Evolutionary conservation across 1,140 invertebrate species (phyloP), one percentile per base, ranked within the genome.

Genomic region (Radopholus similis): DNA sequence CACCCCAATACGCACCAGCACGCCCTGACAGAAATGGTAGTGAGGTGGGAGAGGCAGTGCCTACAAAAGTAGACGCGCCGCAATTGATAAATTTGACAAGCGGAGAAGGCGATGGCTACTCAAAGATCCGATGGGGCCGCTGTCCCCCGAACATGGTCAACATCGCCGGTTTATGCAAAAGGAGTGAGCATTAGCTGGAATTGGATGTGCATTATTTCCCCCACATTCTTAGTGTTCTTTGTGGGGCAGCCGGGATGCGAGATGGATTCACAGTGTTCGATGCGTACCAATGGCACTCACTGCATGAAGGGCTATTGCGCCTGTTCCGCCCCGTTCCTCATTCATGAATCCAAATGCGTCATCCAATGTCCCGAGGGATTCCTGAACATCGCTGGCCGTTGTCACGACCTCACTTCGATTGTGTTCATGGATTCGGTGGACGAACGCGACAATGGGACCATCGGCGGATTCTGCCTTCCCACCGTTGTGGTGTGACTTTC

Each of bases 391-490:
- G 78, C 78, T 57, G 72, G 74, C 34, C 66, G 80, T 26, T 82
- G 78, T 58, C 81, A 83, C 37, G 78, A 81, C 47, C 69, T 83
- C 26, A 83, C 81, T 21, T 82, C 78, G 8, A 71, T 81, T 23
- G 80, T 81, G 8, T 83, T 81, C 66, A 81, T 81, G 78, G 78
- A 81, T 64, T 83, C 81, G 23, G 78, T 81, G 1, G 77, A 80
- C 26, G 74, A 81, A 8, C 67, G 78, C 28, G 65, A 67, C 32
- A 81, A 81, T 60, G 78, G 78, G 34, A 81, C 78, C 13, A 73
- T 81, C 35, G 81, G 81, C 23, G 78, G 78, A 4, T 81, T 72
- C 57, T 81, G 78, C 56, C 18, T 70, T 34, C 70, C 72, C 13
- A 83, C 78, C 1, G 69, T 81, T 18, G 77, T 77, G 4, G 37